Conservation (phyloP, 1,140 invertebrate species). For the Halotydeus destructor region DNA sequence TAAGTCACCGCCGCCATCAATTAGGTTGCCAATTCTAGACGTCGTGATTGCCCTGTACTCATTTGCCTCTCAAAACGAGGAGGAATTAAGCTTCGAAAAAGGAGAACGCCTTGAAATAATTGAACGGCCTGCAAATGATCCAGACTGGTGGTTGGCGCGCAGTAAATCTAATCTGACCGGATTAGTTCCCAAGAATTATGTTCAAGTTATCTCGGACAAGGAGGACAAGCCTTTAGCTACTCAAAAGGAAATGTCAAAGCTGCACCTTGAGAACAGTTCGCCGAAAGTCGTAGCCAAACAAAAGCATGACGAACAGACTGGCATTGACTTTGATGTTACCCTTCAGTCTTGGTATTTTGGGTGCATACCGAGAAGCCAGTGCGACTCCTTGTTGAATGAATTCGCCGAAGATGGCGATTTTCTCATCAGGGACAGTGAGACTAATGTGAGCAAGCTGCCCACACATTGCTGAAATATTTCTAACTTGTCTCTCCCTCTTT, state of each 20-base stretch:
- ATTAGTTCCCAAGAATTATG: slow-evolving; percentile 86
- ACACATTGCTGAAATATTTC: background rate
- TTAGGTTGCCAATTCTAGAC: slow-evolving; percentile 35
- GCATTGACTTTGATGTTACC: slow-evolving; percentile 39
- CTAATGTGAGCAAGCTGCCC: slow-evolving; percentile 75
- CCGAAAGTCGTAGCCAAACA: background rate
- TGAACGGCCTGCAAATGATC: slow-evolving; percentile 81
- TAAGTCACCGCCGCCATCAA: background rate
- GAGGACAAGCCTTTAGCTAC: background rate
- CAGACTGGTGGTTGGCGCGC: slow-evolving; percentile 91
- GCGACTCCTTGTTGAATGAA: slow-evolving; percentile 78
- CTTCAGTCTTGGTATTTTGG: slow-evolving; percentile 88
- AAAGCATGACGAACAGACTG: slow-evolving; percentile 11
- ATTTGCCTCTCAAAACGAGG: slow-evolving; percentile 82
- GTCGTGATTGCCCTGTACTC: slow-evolving; percentile 84
- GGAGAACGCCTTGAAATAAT: slow-evolving; percentile 83
- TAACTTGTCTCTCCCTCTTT: slow-evolving; percentile 6
- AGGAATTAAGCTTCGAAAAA: slow-evolving; percentile 91
- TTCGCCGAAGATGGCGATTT: slow-evolving; percentile 93
- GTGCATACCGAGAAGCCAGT: slow-evolving; percentile 74
- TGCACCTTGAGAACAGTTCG: background rate
- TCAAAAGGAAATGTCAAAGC: slow-evolving; percentile 6
- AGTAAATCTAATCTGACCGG: slow-evolving; percentile 74
- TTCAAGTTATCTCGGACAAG: slow-evolving; percentile 35
- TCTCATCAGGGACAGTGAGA: slow-evolving; percentile 92